phyloP scores from a whole-genome alignment of 64 coral and sea anemone species.

The Stichodactyla mertensii region DNA sequence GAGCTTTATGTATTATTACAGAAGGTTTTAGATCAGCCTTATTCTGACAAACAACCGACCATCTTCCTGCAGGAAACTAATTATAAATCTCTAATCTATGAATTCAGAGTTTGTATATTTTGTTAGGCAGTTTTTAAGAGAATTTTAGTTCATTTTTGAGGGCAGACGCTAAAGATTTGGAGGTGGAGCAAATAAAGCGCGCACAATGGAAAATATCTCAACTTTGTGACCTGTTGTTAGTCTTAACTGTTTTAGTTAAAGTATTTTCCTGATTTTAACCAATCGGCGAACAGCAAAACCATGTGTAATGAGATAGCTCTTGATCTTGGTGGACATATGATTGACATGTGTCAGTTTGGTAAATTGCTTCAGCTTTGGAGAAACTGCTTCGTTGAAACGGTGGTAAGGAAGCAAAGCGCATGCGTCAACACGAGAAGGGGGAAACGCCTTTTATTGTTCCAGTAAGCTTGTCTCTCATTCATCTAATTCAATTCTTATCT shows the following conservation, averaged over 20 bases:
- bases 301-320: background rate
- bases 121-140: no score
- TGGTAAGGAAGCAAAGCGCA: background rate
- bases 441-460: background rate
- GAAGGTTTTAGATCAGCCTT: background rate
- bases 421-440: background rate
- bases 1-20: background rate
- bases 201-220: background rate
- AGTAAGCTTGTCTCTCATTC: background rate
- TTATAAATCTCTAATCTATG: no score
- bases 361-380: background rate
- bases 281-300: background rate
- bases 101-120: no score
- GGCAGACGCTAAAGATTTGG: background rate
- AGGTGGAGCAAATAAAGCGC: background rate
- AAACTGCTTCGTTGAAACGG: background rate
- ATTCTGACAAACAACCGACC: no score
- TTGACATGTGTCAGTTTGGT: background rate
- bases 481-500: background rate
- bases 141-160: background rate
- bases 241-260: background rate
- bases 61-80: no score
- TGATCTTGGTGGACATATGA: background rate
- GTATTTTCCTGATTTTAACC: background rate
- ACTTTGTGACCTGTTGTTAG: background rate